These are phyloP conservation scores for Enteromius treurensis DNA, from an alignment of 2,797 vertebrate species.

Conservation along the genomic window DNA sequence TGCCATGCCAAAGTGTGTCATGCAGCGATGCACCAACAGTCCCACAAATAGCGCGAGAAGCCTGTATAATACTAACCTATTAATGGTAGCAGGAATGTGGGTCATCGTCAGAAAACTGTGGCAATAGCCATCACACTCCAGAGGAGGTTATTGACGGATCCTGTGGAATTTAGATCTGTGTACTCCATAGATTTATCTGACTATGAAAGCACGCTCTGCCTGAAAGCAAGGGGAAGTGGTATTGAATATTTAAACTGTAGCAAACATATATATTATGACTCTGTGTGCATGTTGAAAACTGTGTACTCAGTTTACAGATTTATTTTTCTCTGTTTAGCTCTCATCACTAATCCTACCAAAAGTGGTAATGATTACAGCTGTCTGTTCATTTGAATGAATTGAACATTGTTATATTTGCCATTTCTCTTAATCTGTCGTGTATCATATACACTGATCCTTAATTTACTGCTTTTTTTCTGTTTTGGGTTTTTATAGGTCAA, in stretches of 20 bases:
- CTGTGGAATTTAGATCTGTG: constrained; percentile 6
- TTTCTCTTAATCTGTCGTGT: not conserved
- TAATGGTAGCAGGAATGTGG: constrained; percentile 38
- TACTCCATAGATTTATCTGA: constrained; percentile 17
- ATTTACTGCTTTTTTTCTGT: not conserved
- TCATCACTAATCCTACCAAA: constrained; percentile 3
- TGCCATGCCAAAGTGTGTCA: constrained; percentile 41
- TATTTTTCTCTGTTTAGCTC: not conserved
- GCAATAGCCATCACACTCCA: not conserved
- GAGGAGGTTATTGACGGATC: constrained; percentile 12
- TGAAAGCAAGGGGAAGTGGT: constrained; percentile 1
- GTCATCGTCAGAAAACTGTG: constrained; percentile 8
- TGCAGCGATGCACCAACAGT: not conserved
- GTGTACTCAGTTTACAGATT: not conserved
- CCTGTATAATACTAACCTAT: constrained; percentile 42
- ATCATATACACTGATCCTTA: not conserved
- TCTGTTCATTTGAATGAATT: not conserved
- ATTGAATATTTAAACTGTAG: constrained; percentile 16
- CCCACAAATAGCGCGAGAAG: constrained; percentile 5
- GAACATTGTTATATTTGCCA: not conserved
- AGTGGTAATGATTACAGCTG: not conserved
- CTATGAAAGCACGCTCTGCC: not conserved
- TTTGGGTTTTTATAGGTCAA: constrained; percentile 35
- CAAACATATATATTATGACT: not conserved
- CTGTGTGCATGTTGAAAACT: constrained; percentile 13